A percentile compares a stretch with the other conserved stretches of the same genome.
Conservation (phyloP, 2,113 vertebrate species). For the Opisthocomus hoazin region DNA sequence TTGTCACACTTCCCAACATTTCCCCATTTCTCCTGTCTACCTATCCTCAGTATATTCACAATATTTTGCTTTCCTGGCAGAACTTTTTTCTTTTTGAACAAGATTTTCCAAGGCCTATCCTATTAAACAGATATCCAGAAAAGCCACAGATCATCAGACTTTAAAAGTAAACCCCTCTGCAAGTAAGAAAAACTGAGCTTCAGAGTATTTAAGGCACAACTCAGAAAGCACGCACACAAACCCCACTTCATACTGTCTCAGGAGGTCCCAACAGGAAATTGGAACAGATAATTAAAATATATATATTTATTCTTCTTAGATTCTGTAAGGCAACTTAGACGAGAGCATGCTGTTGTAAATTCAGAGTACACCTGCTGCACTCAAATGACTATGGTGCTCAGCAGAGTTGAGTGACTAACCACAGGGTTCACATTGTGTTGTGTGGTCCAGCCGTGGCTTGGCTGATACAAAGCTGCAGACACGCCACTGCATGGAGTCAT, state of each 20-base stretch:
- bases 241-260: neutral
- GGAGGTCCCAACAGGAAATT: neutral
- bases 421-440: neutral
- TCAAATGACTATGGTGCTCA: neutral
- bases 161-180: neutral
- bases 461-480: neutral
- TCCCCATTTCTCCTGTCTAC: neutral
- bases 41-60: neutral
- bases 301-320: neutral
- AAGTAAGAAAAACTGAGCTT: neutral
- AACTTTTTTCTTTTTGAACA: neutral
- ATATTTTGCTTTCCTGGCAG: neutral
- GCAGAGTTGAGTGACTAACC: neutral
- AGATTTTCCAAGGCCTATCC: neutral
- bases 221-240: neutral
- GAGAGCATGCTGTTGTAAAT: neutral
- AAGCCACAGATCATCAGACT: neutral
- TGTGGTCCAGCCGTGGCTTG: neutral
- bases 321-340: neutral
- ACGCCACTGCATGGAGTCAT: neutral
- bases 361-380: neutral
- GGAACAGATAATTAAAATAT: neutral
- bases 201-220: neutral
- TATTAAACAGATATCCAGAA: neutral
- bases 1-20: neutral